Evolutionary conservation across 1,140 invertebrate genomes (phyloP), one percentile per base, ranked within the genome.

Genomic region (Achatina immaculata): DNA sequence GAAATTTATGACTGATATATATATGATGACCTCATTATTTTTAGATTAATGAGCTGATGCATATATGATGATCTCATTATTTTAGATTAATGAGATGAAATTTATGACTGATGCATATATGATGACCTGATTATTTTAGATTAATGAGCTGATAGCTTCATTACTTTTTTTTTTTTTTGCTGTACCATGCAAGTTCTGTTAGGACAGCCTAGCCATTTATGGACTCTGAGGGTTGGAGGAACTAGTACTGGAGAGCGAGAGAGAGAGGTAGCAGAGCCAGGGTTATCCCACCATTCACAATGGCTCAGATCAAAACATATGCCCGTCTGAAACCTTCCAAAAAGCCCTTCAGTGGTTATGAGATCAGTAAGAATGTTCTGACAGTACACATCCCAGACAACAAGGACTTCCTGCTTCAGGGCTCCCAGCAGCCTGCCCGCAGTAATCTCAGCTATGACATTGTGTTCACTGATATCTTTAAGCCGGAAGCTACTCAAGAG

Each of bases 291-390:
- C 48, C 31, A 24, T 21, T 55, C 72, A 84, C 34, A 14, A 90
- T 90, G 89, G 86, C 89, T 24, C 86, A 88, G 69, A 90, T 90
- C 43, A 88, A 88, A 65, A 90, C 89, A 14, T 89, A 83, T 81
- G 89, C 88, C 24, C 86, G 89, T 42, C 86, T 90, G 24, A 90
- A 90, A 69, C 89, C 89, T 19, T 81, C 85, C 0, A 72, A 81
- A 28, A 82, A 87, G 9, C 83, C 82, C 31, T 89, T 86, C 75
- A 83, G 84, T 16, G 87, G 89, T 28, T 87, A 85, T 84, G 88
- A 89, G 21, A 83, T 85, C 24, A 76, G 81, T 19, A 78, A 83
- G 34, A 85, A 85, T 73, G 84, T 81, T 4, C 77, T 90, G 1
- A 83, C 84, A 78, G 55, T 90, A n/a, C 81, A 85, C 34, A 85